These are phyloP conservation scores for Acanthurus leucopareius DNA, from an alignment of 2,797 vertebrate species.

Conservation along the genomic window DNA sequence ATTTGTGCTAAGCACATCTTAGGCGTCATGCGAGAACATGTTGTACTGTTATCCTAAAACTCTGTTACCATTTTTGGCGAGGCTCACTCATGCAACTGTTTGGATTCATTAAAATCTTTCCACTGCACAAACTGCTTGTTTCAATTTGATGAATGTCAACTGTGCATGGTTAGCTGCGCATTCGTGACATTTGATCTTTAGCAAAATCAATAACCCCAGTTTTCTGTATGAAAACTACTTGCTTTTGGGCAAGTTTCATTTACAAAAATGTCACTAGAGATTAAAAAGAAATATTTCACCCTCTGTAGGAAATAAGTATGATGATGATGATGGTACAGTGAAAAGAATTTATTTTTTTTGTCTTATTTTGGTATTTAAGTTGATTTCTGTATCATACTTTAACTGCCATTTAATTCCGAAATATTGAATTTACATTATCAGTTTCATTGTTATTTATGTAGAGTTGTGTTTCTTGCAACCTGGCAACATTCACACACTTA, in stretches of 20 bases:
- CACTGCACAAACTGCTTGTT: background rate
- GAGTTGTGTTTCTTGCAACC: background rate
- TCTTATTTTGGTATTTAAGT: too few relatives aligned
- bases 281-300: constrained; percentile 16
- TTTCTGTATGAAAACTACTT: background rate
- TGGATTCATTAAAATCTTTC: background rate
- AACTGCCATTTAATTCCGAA: background rate
- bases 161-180: background rate
- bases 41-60: background rate
- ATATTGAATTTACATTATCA: too few relatives aligned
- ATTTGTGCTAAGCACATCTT: background rate
- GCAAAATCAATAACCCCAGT: background rate
- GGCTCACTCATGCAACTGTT: background rate
- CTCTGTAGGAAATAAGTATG: too few relatives aligned
- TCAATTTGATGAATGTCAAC: background rate
- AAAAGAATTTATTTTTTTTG: too few relatives aligned
- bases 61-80: background rate
- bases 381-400: background rate
- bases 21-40: constrained; percentile 2
- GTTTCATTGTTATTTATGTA: background rate
- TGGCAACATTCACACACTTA: too few relatives aligned
- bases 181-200: background rate
- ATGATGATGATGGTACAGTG: too few relatives aligned
- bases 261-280: constrained; percentile 5
- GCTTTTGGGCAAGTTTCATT: background rate